Conservation (phyloP, 2,797 vertebrate genomes). For the Nyctalus aviator region DNA sequence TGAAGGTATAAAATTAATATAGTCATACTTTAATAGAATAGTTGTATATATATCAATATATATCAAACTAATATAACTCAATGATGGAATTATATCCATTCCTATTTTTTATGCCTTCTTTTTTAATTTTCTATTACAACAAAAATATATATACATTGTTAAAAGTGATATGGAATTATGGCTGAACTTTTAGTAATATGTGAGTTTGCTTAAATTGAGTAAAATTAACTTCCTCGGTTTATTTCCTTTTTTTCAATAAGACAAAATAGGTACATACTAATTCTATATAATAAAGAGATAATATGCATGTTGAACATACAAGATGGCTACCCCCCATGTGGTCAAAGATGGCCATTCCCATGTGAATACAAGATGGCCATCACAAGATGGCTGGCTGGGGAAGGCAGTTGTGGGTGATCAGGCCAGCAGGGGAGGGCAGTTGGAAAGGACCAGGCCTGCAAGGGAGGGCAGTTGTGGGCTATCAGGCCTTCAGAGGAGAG, state of each 20-base stretch:
- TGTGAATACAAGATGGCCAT: too few relatives aligned
- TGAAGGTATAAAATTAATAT: neutral
- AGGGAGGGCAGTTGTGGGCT: too few relatives aligned
- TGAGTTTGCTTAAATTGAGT: neutral
- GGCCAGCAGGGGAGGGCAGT: too few relatives aligned
- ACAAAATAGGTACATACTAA: neutral
- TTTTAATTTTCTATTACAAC: neutral
- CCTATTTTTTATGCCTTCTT: neutral
- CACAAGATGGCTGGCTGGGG: too few relatives aligned
- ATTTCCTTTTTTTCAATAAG: neutral
- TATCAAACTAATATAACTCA: neutral
- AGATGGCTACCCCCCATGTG: too few relatives aligned
- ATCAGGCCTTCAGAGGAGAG: too few relatives aligned
- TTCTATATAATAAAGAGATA: too few relatives aligned
- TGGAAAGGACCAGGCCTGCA: rapidly evolving
- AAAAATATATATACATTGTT: neutral
- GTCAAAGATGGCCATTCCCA: too few relatives aligned
- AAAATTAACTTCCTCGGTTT: neutral
- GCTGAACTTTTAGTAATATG: neutral
- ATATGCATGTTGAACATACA: too few relatives aligned
- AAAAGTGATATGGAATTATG: neutral
- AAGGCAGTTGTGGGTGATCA: too few relatives aligned
- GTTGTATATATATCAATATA: neutral
- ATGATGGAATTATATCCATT: neutral
- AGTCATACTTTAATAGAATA: neutral